Evolutionary conservation across 1,140 invertebrate species (phyloP), one percentile per base, ranked within the genome.

Genomic region (Ceratina japonica): DNA sequence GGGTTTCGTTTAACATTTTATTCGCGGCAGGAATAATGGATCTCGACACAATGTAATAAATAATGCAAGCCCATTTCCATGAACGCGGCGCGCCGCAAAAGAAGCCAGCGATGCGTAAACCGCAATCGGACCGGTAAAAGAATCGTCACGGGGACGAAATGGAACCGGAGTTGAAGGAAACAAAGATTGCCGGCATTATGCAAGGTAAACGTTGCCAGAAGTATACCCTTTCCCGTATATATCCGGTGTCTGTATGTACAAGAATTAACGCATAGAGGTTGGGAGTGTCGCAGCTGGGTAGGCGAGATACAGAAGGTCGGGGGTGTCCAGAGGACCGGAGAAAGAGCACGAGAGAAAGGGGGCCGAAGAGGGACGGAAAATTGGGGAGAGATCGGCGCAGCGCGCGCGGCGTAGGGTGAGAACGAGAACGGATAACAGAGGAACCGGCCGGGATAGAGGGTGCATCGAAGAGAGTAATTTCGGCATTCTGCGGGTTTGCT

Each of bases 401-500:
- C 18, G 52, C 15, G 56, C 18, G 52, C 15, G 52, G 16, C 24
- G 58, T 65, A 66, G 85, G 80, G 85, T 82, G 84, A 86, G 86
- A 87, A 87, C 83, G 87, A 86, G 87, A 86, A 84, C 82, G 80
- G 87, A 85, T 85, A 87, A 85, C 74, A 82, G 86, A 88, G 89
- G 78, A 88, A 89, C 75, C 88, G 87, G 86, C 75, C 58, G 78
- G 83, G 81, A 86, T 78, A 89, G 88, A 87, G 89, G 88, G 88
- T 88, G 90, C 90, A 91, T 90, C 88, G 83, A 86, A 89, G 89
- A 90, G 89, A 90, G 90, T 90, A 90, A 91, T 91, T 91, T 89
- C 84, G 84, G 86, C 84, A 89, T 90, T 91, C 90, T 91, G 89
- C 90, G 90, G 90, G 90, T 91, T 91, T 91, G 89, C 90, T 90